Evolutionary conservation across 2,113 vertebrate genomes (phyloP).

Genomic region (Catharus fuscescens): DNA sequence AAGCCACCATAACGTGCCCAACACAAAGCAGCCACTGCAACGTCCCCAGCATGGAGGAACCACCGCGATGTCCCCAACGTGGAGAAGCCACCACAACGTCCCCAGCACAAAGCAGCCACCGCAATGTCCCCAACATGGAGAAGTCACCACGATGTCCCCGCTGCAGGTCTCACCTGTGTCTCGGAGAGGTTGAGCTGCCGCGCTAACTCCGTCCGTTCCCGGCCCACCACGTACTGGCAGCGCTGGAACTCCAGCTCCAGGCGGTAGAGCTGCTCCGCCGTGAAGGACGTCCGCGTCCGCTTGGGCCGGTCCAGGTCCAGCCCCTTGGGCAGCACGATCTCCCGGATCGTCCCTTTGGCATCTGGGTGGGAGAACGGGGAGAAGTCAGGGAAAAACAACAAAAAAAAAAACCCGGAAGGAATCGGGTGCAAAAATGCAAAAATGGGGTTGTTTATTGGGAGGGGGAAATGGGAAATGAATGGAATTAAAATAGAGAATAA

Average conservation of each 20-base stretch:
- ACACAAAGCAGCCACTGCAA: too few relatives aligned
- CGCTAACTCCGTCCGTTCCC: constrained; percentile 91
- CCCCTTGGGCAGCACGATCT: constrained; percentile 94
- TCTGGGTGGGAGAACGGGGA: constrained; percentile 66
- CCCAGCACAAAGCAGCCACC: too few relatives aligned
- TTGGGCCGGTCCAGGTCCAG: constrained; percentile 95
- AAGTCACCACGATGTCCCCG: too few relatives aligned
- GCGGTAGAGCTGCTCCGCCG: constrained; percentile 93
- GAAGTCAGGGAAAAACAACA: neutral
- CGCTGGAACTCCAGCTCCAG: constrained; percentile 95
- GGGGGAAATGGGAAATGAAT: too few relatives aligned
- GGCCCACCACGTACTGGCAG: constrained; percentile 95
- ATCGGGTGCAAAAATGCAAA: neutral
- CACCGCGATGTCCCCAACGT: too few relatives aligned
- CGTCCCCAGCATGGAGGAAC: too few relatives aligned
- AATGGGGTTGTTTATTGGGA: too few relatives aligned
- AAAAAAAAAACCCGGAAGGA: neutral
- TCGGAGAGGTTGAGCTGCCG: constrained; percentile 92
- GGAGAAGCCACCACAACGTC: too few relatives aligned
- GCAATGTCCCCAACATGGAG: too few relatives aligned
- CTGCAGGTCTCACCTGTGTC: constrained; percentile 83
- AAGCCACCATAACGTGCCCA: too few relatives aligned
- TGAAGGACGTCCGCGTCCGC: constrained; percentile 93
- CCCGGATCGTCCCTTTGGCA: constrained; percentile 96
- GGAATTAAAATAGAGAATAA: too few relatives aligned